Percentiles rank a stretch among this genome's conserved stretches.
Evolutionary conservation across 2,113 vertebrate species (phyloP).

Genomic region (Zosterops lateralis): DNA sequence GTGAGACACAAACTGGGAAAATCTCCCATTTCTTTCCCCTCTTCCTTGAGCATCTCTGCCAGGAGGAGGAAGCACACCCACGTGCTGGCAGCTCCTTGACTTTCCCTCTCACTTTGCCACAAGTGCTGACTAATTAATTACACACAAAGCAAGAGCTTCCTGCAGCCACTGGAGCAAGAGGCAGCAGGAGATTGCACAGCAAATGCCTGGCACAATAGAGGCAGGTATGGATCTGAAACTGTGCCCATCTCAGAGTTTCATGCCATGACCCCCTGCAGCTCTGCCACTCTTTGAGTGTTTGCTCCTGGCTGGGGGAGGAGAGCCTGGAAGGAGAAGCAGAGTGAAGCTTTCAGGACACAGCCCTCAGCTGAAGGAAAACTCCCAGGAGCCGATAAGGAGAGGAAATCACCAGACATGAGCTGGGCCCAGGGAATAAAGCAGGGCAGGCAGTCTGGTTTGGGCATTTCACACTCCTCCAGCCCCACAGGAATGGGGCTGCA

Average conservation of each 20-base stretch:
- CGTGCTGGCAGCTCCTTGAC: not conserved
- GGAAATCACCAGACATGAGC: not conserved
- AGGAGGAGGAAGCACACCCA: not conserved
- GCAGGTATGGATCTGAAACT: not conserved
- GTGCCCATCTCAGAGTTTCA: not conserved
- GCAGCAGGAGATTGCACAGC: not conserved
- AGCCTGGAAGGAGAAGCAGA: not conserved
- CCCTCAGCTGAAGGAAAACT: not conserved
- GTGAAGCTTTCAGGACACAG: not conserved
- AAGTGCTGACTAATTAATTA: not conserved
- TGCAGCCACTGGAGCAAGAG: not conserved
- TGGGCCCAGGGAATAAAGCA: not conserved
- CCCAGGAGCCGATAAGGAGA: not conserved
- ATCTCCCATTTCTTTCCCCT: not conserved
- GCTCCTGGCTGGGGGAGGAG: not conserved
- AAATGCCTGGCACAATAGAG: fast-evolving
- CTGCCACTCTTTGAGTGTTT: fast-evolving
- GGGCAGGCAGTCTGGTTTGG: not conserved
- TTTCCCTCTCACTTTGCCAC: not conserved
- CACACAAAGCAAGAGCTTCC: not conserved
- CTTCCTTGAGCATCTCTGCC: not conserved
- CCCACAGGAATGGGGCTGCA: not conserved
- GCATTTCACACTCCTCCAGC: not conserved
- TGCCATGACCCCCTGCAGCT: not conserved
- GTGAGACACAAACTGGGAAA: not conserved